phyloP scores from a whole-genome alignment of 2,797 vertebrate genomes.

The Monodelphis domestica region DNA sequence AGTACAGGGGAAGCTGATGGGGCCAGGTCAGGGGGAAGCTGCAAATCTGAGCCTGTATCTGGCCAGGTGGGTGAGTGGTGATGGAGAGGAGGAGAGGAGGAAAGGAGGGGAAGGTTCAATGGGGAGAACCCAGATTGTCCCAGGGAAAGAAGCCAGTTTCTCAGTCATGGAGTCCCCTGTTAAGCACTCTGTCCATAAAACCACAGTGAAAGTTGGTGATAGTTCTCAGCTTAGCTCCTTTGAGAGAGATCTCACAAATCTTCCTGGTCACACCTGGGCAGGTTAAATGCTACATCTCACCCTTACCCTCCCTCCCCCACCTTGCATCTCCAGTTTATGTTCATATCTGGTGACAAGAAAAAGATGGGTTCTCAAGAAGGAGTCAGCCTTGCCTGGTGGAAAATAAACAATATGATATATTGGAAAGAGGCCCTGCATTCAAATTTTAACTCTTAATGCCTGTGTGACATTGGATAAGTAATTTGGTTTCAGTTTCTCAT shows the following conservation, averaged over 20 bases:
- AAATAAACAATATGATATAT: neutral
- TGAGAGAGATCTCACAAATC: neutral
- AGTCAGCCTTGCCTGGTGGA: neutral
- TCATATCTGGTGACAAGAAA: neutral
- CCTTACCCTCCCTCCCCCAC: neutral
- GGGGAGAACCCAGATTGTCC: neutral
- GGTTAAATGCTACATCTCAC: neutral
- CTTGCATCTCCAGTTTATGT: neutral
- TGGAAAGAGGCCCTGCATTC: neutral
- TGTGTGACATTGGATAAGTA: neutral
- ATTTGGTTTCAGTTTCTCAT: neutral
- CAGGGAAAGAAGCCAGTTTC: neutral
- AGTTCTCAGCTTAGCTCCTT: neutral
- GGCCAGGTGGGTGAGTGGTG: slow-evolving; percentile 14
- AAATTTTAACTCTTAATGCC: neutral
- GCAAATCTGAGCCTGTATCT: neutral
- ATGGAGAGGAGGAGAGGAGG: neutral
- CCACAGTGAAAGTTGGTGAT: neutral
- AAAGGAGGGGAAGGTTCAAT: neutral
- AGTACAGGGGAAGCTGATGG: neutral
- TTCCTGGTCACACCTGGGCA: neutral
- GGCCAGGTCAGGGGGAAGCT: slow-evolving; percentile 15
- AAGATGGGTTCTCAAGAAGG: neutral
- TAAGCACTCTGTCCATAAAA: neutral
- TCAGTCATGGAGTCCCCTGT: neutral